Evolutionary conservation across 2,888 invertebrate species (phyloP).

Genomic region (Fragum sueziense): DNA sequence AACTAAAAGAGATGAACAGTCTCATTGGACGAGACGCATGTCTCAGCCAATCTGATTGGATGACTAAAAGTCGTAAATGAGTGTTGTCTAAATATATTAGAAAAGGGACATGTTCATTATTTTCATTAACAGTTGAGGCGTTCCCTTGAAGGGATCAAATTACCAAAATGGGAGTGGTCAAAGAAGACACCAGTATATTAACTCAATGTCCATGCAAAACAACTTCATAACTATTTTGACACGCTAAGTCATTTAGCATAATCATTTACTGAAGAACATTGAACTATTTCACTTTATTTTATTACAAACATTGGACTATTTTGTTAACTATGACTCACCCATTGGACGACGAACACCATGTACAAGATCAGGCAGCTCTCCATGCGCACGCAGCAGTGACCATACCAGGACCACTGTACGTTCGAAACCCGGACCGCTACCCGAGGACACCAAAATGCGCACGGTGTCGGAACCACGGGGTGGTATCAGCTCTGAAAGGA

Average conservation of each 20-base stretch:
- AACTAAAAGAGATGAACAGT: too few relatives aligned
- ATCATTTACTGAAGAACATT: background rate
- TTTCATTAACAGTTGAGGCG: too few relatives aligned
- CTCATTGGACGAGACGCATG: too few relatives aligned
- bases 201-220: background rate
- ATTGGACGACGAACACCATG: constrained; percentile 6
- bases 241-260: background rate
- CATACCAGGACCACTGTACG: constrained; percentile 41
- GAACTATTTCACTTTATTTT: too few relatives aligned
- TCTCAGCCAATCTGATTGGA: too few relatives aligned
- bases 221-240: background rate
- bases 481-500: constrained; percentile 95
- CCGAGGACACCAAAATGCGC: constrained; percentile 99
- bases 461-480: constrained; percentile 98
- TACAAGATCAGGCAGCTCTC: background rate
- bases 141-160: constrained; percentile 1
- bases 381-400: constrained; percentile 15
- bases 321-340: constrained; percentile 20
- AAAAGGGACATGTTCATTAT: too few relatives aligned
- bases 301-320: background rate
- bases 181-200: background rate
- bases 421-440: constrained; percentile 88
- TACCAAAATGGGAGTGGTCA: constrained; percentile 13
- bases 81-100: too few relatives aligned
- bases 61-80: too few relatives aligned